These are phyloP conservation scores for Limosa lapponica DNA, from an alignment of 2,797 vertebrate species.

Conservation along the genomic window DNA sequence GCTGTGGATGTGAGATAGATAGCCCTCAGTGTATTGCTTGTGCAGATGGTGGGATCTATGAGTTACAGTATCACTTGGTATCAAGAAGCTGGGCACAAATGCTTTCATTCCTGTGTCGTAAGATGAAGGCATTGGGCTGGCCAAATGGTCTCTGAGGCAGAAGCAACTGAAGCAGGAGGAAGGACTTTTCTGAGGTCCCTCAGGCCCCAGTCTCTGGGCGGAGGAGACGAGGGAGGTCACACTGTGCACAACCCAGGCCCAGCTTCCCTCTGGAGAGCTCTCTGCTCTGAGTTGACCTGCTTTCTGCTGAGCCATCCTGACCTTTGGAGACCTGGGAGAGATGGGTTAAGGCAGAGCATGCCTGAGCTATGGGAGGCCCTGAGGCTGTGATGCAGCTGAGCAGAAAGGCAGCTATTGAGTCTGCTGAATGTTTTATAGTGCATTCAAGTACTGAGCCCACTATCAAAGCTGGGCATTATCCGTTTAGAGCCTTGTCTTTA, in stretches of 20 bases:
- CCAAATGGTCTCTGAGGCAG: background rate
- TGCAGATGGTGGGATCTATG: background rate
- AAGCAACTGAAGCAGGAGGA: background rate
- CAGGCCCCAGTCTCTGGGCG: background rate
- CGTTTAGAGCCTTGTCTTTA: slow-evolving; percentile 29
- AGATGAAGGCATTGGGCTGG: background rate
- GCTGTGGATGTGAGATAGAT: background rate
- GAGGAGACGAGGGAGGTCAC: background rate
- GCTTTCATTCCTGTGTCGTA: background rate
- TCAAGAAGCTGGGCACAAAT: background rate
- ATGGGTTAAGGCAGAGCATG: background rate
- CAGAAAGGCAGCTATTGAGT: background rate
- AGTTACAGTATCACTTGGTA: accelerated
- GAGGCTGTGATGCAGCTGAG: background rate
- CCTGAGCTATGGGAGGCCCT: background rate
- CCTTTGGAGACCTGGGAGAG: background rate
- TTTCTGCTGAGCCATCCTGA: background rate
- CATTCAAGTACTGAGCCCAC: background rate
- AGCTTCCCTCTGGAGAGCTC: background rate
- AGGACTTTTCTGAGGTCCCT: background rate
- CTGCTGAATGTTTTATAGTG: slow-evolving; percentile 27
- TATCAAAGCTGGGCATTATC: background rate
- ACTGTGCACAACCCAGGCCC: background rate
- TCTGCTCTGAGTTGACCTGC: background rate
- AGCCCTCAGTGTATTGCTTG: background rate